Conservation (phyloP, 2,113 vertebrate genomes). For the Epinephelus moara region DNA sequence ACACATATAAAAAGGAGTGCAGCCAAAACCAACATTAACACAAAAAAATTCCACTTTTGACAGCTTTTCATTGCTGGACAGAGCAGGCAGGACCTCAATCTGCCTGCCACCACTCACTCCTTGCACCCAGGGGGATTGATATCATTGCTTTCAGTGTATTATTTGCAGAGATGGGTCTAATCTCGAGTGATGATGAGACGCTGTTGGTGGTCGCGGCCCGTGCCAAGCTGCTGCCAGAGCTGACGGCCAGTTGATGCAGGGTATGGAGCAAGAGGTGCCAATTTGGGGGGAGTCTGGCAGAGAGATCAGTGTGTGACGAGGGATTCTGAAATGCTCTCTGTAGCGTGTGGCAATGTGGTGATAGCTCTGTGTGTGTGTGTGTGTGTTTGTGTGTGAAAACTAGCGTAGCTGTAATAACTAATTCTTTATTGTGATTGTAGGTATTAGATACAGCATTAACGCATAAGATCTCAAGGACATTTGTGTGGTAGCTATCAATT, state of each 20-base stretch:
- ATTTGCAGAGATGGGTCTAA: slow-evolving; percentile 63
- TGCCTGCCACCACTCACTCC: slow-evolving; percentile 11
- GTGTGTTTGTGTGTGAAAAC: neutral
- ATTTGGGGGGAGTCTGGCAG: slow-evolving; percentile 63
- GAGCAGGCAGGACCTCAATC: slow-evolving; percentile 31
- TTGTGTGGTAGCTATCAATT: neutral
- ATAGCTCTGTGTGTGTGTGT: slow-evolving; percentile 36
- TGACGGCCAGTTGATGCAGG: slow-evolving; percentile 66
- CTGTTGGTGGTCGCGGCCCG: slow-evolving; percentile 50
- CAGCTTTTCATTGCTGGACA: slow-evolving; percentile 42
- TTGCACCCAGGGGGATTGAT: slow-evolving; percentile 40
- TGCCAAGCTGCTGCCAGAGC: slow-evolving; percentile 73
- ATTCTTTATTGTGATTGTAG: slow-evolving; percentile 34
- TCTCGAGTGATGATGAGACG: slow-evolving; percentile 65
- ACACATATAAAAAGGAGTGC: neutral
- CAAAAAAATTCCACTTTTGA: slow-evolving; percentile 40
- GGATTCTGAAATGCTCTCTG: slow-evolving; percentile 48
- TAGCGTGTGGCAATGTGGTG: slow-evolving; percentile 16
- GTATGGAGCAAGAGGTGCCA: slow-evolving; percentile 68
- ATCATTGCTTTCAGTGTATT: slow-evolving; percentile 57
- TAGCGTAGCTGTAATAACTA: slow-evolving; percentile 7
- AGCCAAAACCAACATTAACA: slow-evolving; percentile 78
- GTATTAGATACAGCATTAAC: slow-evolving; percentile 31
- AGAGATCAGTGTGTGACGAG: slow-evolving; percentile 46
- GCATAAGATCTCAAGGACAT: slow-evolving; percentile 20